Evolutionary conservation across 2,797 vertebrate genomes (phyloP).

Genomic region (Sus cebifrons): DNA sequence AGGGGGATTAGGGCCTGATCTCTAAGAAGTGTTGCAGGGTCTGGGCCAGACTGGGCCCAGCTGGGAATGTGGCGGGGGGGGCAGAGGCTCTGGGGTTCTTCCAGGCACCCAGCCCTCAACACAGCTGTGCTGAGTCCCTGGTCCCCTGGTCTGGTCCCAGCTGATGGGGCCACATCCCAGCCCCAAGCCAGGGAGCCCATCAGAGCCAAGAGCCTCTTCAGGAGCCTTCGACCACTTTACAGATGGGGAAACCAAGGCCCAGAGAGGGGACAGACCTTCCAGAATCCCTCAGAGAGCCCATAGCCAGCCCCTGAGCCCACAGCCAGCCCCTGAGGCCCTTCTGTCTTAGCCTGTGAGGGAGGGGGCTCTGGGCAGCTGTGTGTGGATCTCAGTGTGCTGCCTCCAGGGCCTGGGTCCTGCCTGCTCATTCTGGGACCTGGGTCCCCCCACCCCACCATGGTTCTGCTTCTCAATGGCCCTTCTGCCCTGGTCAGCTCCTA

Average conservation of each 20-base stretch:
- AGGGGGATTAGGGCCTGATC: background rate
- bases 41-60: background rate
- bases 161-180: background rate
- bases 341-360: too few relatives aligned
- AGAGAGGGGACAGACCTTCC: background rate
- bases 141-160: background rate
- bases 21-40: conserved; percentile 12
- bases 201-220: background rate
- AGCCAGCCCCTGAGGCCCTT: background rate
- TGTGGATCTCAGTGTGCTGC: background rate
- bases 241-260: conserved; percentile 39
- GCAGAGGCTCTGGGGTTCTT: conserved; percentile 1
- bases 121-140: background rate
- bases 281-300: background rate
- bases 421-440: background rate
- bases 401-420: background rate
- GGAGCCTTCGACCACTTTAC: background rate
- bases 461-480: background rate
- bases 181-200: background rate
- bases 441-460: background rate
- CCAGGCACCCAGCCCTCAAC: background rate
- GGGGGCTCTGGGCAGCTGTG: background rate
- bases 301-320: background rate
- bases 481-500: background rate
- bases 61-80: background rate